Percentiles rank a stretch among this genome's conserved stretches.
These are phyloP conservation scores for Penaeus monodon DNA, from an alignment of 2,888 invertebrate species.

Conservation along the genomic window DNA sequence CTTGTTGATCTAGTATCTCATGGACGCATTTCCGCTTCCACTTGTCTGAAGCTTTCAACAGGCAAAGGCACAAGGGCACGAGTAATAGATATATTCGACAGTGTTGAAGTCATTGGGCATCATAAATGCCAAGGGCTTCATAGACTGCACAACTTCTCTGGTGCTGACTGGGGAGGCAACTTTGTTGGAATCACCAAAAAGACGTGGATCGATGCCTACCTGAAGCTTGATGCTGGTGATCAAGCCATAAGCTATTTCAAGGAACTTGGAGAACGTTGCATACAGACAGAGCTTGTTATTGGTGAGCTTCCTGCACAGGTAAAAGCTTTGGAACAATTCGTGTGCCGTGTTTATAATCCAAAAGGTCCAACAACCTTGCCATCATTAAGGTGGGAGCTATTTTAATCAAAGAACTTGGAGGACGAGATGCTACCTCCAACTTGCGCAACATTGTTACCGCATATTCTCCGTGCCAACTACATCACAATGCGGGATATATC, in stretches of 20 bases:
- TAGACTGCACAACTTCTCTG: not conserved
- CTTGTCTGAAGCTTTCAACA: too few relatives aligned
- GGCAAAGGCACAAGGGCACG: too few relatives aligned
- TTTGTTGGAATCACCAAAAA: constrained; percentile 5
- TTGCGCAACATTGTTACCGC: not conserved
- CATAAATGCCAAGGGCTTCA: too few relatives aligned
- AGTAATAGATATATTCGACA: too few relatives aligned
- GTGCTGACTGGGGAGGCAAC: constrained; percentile 21
- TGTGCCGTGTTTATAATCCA: constrained; percentile 19
- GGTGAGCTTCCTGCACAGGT: constrained; percentile 10
- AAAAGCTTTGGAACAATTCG: constrained; percentile 24
- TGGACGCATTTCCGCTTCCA: too few relatives aligned
- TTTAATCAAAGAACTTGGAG: constrained; percentile 12
- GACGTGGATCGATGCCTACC: constrained; percentile 19
- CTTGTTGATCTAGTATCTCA: too few relatives aligned
- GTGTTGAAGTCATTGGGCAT: too few relatives aligned
- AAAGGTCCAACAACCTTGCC: constrained; percentile 10
- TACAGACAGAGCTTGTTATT: not conserved
- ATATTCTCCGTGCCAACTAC: constrained; percentile 7
- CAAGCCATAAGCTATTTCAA: constrained; percentile 8
- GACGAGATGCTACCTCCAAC: constrained; percentile 18
- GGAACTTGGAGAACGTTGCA: constrained; percentile 16
- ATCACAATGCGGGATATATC: constrained; percentile 20
- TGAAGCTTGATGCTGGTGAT: constrained; percentile 10
- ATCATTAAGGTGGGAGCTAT: constrained; percentile 28